Percentiles rank a stretch among this genome's conserved stretches.
Conservation (phyloP, 23 tunicate genomes). For the Phallusia fumigata region DNA sequence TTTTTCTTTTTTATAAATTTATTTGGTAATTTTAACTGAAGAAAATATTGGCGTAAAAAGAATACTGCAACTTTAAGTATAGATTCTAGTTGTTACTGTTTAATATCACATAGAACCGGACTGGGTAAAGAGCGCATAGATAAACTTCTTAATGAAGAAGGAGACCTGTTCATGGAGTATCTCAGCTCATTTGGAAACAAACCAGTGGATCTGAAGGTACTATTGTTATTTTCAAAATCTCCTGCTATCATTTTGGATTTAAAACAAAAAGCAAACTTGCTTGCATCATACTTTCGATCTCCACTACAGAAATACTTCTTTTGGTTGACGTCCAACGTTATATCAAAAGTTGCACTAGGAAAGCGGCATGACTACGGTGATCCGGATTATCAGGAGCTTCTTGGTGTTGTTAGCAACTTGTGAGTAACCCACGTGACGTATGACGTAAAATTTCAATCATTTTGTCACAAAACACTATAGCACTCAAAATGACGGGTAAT, state of each 20-base stretch:
- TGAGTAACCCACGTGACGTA: neutral
- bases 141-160: neutral
- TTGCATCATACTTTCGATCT: no score
- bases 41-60: no score
- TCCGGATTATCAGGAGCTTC: constrained; percentile 5
- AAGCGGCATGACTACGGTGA: neutral
- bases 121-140: neutral
- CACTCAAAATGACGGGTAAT: no score
- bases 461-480: no score
- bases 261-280: neutral
- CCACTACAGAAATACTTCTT: neutral
- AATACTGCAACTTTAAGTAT: no score
- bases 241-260: neutral
- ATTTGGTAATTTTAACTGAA: no score
- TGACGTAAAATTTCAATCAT: no score
- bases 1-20: no score
- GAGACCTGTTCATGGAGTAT: neutral
- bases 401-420: neutral
- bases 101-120: neutral
- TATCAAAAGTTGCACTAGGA: neutral
- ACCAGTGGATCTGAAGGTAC: neutral
- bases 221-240: no score
- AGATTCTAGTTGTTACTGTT: no score
- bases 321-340: neutral
- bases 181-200: neutral